Percentiles rank a stretch among this genome's conserved stretches.
Conservation (phyloP, 2,797 vertebrate species). For the Typhlichthys subterraneus region DNA sequence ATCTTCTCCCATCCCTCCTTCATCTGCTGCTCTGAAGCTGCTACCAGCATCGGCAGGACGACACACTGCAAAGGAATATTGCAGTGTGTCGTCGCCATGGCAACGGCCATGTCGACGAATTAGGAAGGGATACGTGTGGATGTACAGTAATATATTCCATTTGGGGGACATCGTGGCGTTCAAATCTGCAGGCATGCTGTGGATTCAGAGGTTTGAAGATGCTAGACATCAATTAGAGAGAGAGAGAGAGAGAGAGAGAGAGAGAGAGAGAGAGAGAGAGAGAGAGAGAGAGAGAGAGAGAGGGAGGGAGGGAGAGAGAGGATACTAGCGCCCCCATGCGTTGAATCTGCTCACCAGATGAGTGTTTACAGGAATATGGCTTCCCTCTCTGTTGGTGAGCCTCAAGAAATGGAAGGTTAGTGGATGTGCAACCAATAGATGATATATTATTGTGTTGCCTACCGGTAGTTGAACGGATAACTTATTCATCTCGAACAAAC, state of each 20-base stretch:
- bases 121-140: conserved; percentile 9
- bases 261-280: background rate
- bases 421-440: background rate
- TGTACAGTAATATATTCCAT: too few species aligned
- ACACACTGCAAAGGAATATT: conserved; percentile 73
- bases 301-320: too few species aligned
- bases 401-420: conserved; percentile 87
- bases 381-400: conserved; percentile 77
- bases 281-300: too few species aligned
- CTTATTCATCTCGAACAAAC: background rate
- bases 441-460: background rate
- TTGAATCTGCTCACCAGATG: conserved; percentile 4
- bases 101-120: conserved; percentile 58
- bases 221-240: conserved; percentile 8
- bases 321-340: too few species aligned
- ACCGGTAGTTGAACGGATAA: background rate
- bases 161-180: too few species aligned
- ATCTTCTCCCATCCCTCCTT: conserved; percentile 7
- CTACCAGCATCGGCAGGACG: conserved; percentile 61
- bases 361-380: conserved; percentile 80
- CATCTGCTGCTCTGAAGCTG: conserved; percentile 63
- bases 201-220: conserved; percentile 11
- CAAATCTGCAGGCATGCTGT: conserved; percentile 7
- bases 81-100: conserved; percentile 81
- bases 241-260: background rate